Evolutionary conservation across 2,797 vertebrate genomes (phyloP).

Genomic region (Bradypus variegatus): DNA sequence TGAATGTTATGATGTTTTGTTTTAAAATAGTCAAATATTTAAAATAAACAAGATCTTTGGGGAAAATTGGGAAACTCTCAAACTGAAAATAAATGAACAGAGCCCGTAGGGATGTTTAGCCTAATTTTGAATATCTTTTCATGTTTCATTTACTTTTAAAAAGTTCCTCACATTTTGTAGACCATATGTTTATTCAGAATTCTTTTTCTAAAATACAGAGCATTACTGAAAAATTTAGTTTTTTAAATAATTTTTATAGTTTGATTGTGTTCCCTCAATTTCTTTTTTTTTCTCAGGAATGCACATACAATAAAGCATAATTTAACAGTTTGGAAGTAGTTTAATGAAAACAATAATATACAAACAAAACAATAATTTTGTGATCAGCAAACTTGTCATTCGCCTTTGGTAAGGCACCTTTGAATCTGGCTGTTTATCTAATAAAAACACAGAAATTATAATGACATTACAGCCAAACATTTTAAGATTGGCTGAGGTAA

Average conservation of each 20-base stretch:
- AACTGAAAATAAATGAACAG: not conserved
- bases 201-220: not conserved
- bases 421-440: not conserved
- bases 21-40: conserved; percentile 14
- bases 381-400: not conserved
- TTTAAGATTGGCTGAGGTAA: not conserved
- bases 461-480: not conserved
- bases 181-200: not conserved
- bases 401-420: not conserved
- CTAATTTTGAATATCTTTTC: not conserved
- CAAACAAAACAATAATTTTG: not conserved
- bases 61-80: not conserved
- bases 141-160: not conserved
- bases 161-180: not conserved
- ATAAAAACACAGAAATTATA: not conserved
- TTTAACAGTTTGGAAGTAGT: not conserved
- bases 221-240: not conserved
- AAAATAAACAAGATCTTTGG: not conserved
- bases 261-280: not conserved
- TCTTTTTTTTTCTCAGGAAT: conserved; percentile 18
- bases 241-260: not conserved
- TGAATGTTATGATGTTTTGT: not conserved
- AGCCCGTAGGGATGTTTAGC: not conserved
- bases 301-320: not conserved
- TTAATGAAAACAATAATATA: not conserved